Evolutionary conservation across 2,888 invertebrate genomes (phyloP), one percentile per base, ranked within the genome.

Genomic region (Leuctra nigra): DNA sequence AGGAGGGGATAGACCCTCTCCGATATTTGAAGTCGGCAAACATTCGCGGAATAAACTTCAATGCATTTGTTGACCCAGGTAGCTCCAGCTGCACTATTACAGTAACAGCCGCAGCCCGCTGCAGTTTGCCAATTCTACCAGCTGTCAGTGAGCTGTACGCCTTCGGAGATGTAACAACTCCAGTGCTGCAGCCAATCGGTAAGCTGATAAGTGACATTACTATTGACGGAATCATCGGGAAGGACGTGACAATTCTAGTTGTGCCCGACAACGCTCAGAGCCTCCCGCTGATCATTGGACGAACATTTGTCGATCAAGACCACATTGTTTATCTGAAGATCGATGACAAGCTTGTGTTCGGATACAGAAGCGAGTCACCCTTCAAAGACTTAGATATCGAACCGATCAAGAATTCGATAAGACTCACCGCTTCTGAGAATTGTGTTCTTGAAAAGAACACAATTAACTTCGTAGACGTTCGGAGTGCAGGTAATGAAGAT

Each of bases 41-140:
- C 13, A 7, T 29, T 6, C 6, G 11, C 29, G 7, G 6, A 29
- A 48, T 24, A 18, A 39, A 38, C 13, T 23, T 47, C 41, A 14
- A 41, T 11, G 54, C 14, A n/a, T 20, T 54, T 14, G 13, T 54
- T 14, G 46, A 54, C 18, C 16, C 46, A 6, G 46, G 54, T 4
- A 54, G 54, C 29, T 50, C 50, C 13, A 20, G 33, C 22, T 50
- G 50, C 33, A 50, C 50, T 7, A 50, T 50, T 35, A 16, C 16
- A 20, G 9, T 35, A n/a, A 50, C 20, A n/a, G 50, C 50, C 18
- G 29, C 29, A 29, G 11, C 11, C 29, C 6, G 11, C 7, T 29
- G 29, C 29, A 11, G 7, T 7, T 11, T 29, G 29, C 29, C 29
- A 29, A 29, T 29, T 29, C 29, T 29, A 11, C 29, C 29, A 29